Conservation (phyloP, 2,113 vertebrate species). For the Callopanchax toddi region DNA sequence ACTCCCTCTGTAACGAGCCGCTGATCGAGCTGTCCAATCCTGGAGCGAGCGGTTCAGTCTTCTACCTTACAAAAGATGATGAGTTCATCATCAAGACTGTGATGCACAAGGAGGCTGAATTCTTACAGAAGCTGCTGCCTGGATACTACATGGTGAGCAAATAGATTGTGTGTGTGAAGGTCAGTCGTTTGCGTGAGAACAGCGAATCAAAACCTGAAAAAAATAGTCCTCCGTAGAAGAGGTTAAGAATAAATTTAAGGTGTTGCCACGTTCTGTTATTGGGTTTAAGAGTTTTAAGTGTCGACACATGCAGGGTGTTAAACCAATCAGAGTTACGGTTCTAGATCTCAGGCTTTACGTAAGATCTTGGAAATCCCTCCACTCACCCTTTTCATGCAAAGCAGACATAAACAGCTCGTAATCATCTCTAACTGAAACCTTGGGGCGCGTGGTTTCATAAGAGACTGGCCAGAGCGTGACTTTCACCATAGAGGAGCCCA, state of each 20-base stretch:
- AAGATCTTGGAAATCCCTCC: conserved; percentile 37
- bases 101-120: conserved; percentile 99
- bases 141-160: conserved; percentile 89
- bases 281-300: background rate
- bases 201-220: background rate
- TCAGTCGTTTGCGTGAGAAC: background rate
- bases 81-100: conserved; percentile 99
- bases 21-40: conserved; percentile 98
- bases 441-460: conserved; percentile 52
- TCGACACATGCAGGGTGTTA: conserved; percentile 69
- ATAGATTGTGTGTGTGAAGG: background rate
- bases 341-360: no score
- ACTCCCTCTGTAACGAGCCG: conserved; percentile 95
- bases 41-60: conserved; percentile 95
- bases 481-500: conserved; percentile 15
- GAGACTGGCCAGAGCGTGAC: conserved; percentile 40
- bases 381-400: conserved; percentile 29
- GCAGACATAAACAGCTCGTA: conserved; percentile 31
- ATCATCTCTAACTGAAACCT: conserved; percentile 32
- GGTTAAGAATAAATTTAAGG: background rate
- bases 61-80: conserved; percentile 96
- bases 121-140: conserved; percentile 96
- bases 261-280: background rate
- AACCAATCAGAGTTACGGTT: no score
- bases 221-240: background rate